Base-by-base conservation (phyloP, 1,140 invertebrate species). In the Spodoptera litura region DNA sequence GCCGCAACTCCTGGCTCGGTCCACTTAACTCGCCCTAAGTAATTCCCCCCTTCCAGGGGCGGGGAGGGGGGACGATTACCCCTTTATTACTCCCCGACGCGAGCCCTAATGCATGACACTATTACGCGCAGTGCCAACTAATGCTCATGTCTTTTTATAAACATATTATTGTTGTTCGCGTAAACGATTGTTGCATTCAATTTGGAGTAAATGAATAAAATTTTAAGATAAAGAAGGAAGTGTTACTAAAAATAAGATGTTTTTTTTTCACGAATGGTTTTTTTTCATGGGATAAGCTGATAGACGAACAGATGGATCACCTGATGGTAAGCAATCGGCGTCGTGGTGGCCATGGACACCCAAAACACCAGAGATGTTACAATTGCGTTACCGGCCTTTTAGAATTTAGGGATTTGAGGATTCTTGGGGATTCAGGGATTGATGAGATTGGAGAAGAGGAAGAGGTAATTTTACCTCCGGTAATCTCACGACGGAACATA, bases 31-130 rank as follows among this genome's bases (percentile, higher is more conserved):
- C 79, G 55, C 83, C 78, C 80, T 81, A 80, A 81, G 84, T 84
- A 85, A 83, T 83, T 85, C 86, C 76, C 83, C 87, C 86, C 79
- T 85, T 0, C 81, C 82, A 44, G 38, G 38, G 38, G 79, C 52
- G 61, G 72, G 38, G 80, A 49, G 61, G 72, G 85, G 86, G 88
- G 88, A 89, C 89, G 89, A 92, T 91, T 89, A 92, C 88, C 89
- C 89, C 85, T 89, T 90, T 87, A 92, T 90, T 87, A 89, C 87
- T 87, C 87, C 90, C 89, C 81, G 81, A 81, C 83, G 87, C 82
- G 83, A 68, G 78, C 83, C 85, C 85, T 91, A 93, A 91, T 91
- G 90, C 88, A 90, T 86, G 89, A 89, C 89, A 91, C 89, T 93
- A 91, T 93, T 91, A 90, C 87, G 82, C 85, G 87, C 80, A 83